A percentile compares a stretch with the other conserved stretches of the same genome.
These are phyloP conservation scores for Salticus scenicus DNA, from an alignment of 2,888 invertebrate species.

Conservation along the genomic window DNA sequence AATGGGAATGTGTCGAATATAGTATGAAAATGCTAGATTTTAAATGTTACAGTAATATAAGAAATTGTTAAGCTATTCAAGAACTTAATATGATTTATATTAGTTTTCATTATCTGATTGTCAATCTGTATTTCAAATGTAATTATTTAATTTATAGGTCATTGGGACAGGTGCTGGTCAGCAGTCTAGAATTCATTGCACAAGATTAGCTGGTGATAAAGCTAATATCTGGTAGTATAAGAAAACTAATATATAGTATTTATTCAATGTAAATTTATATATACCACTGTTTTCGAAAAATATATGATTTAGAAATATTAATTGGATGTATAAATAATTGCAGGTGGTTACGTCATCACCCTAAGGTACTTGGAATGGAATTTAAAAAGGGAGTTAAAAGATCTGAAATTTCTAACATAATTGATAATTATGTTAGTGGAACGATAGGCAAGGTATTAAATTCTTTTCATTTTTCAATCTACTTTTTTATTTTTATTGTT, in stretches of 20 bases:
- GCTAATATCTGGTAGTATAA: conserved; percentile 90
- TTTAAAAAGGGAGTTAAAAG: conserved; percentile 91
- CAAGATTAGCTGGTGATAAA: conserved; percentile 96
- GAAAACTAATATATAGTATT: background rate
- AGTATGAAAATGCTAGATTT: too few species aligned
- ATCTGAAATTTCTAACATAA: conserved; percentile 94
- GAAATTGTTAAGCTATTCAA: too few species aligned
- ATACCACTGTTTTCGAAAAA: too few species aligned
- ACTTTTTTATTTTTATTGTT: background rate
- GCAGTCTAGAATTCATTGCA: conserved; percentile 98
- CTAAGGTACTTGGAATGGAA: conserved; percentile 86
- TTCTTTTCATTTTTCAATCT: background rate
- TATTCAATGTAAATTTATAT: too few species aligned
- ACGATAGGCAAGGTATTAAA: conserved; percentile 85
- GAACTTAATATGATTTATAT: too few species aligned
- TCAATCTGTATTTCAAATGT: too few species aligned
- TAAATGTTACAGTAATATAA: too few species aligned
- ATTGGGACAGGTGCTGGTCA: conserved; percentile 99
- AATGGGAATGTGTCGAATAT: too few species aligned
- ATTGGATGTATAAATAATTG: background rate
- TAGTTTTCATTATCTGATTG: too few species aligned
- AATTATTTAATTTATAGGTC: too few species aligned
- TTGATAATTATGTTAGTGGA: conserved; percentile 94
- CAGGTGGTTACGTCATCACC: conserved; percentile 95
- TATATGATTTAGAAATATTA: background rate